Percentiles rank a stretch among this genome's conserved stretches.
Evolutionary conservation across 2,113 vertebrate species (phyloP).

Genomic region (Ciconia boyciana): DNA sequence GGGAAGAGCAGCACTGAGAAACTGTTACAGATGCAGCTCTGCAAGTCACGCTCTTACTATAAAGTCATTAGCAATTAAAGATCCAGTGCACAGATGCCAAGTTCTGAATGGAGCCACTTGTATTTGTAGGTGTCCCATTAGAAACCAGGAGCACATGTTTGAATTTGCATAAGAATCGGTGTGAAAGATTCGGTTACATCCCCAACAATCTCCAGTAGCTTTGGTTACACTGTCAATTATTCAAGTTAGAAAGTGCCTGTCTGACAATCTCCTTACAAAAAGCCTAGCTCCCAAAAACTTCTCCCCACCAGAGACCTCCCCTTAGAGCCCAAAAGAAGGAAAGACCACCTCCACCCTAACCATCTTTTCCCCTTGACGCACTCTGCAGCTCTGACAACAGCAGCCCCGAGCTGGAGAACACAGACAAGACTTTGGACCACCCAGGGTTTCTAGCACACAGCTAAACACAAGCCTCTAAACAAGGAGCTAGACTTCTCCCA

Average conservation of each 20-base stretch:
- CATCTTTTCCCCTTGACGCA: not conserved
- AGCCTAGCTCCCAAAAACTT: not conserved
- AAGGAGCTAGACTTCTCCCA: not conserved
- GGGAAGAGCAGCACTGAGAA: not conserved
- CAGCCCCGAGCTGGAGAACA: not conserved
- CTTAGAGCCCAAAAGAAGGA: not conserved
- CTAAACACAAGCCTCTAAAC: not conserved
- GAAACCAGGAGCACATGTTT: not conserved
- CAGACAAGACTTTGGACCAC: not conserved
- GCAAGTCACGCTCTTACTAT: not conserved
- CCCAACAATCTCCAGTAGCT: not conserved
- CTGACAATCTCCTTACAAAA: not conserved
- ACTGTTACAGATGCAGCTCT: not conserved
- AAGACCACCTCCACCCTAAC: not conserved
- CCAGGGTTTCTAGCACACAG: not conserved
- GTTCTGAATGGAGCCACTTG: not conserved
- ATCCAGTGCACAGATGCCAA: fast-evolving
- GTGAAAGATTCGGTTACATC: constrained; percentile 41
- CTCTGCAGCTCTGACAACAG: not conserved
- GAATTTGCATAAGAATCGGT: constrained; percentile 51
- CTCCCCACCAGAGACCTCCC: not conserved
- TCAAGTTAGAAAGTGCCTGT: not conserved
- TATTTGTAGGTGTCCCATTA: not conserved
- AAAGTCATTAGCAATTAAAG: not conserved
- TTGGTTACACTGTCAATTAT: not conserved